These are phyloP conservation scores for Stegana nigrithorax DNA, from an alignment of 2,888 invertebrate genomes.

Conservation along the genomic window DNA sequence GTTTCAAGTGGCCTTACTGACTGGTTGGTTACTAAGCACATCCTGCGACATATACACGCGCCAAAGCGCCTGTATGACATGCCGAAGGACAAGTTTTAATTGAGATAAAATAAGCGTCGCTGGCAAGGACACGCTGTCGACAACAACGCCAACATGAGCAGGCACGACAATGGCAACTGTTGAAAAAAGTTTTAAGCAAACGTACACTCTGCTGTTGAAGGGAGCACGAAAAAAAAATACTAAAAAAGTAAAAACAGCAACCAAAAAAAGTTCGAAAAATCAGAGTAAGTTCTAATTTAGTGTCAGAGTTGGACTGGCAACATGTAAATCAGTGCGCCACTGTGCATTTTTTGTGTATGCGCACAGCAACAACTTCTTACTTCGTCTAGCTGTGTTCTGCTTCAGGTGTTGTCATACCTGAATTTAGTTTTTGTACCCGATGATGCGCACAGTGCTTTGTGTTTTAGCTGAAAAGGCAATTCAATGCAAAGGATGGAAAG, in stretches of 20 bases:
- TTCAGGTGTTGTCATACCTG: too few species aligned
- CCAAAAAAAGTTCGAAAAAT: neutral
- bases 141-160: neutral
- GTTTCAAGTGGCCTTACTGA: conserved; percentile 53
- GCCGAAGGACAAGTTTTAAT: conserved; percentile 60
- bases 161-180: neutral
- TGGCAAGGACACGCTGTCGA: conserved; percentile 1
- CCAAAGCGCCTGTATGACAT: conserved; percentile 43
- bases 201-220: neutral
- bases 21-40: conserved; percentile 15
- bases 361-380: too few species aligned
- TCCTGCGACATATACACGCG: neutral
- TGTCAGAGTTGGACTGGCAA: conserved; percentile 43
- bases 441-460: too few species aligned
- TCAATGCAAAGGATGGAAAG: too few species aligned
- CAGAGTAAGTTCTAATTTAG: conserved; percentile 60
- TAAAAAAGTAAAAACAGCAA: conserved; percentile 10
- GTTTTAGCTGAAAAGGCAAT: too few species aligned
- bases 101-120: conserved; percentile 53
- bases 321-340: conserved; percentile 55
- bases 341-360: conserved; percentile 42
- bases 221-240: conserved; percentile 24
- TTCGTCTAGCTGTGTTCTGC: too few species aligned
- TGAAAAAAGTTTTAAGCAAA: neutral
- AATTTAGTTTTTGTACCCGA: too few species aligned